A percentile compares a stretch with the other conserved stretches of the same genome.
phyloP scores from a whole-genome alignment of 2,888 invertebrate genomes.

The Plagodis dolabraria region DNA sequence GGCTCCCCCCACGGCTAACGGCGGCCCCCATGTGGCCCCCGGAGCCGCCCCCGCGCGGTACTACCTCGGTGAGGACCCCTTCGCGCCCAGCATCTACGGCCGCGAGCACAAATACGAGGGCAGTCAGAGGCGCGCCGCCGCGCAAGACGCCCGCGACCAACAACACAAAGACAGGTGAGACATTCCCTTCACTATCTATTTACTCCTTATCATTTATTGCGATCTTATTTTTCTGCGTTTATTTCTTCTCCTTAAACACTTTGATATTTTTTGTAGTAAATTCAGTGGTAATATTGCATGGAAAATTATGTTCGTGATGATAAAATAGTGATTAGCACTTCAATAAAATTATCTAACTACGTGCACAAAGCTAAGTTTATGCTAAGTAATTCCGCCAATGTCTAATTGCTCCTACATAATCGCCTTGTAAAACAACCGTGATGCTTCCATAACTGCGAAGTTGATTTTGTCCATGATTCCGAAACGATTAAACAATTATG shows the following conservation, averaged over 20 bases:
- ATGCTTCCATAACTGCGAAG: constrained; percentile 18
- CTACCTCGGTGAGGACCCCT: constrained; percentile 94
- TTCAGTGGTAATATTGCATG: too few species aligned
- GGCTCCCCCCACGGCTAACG: constrained; percentile 71
- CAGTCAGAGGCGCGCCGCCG: constrained; percentile 80
- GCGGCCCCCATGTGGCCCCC: constrained; percentile 70
- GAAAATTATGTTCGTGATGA: too few species aligned
- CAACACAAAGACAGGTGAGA: constrained; percentile 75
- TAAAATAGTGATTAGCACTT: too few species aligned
- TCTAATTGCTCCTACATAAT: constrained; percentile 15
- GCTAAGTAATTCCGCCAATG: constrained; percentile 6
- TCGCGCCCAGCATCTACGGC: constrained; percentile 92
- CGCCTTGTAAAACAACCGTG: constrained; percentile 21
- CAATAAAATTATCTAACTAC: too few species aligned
- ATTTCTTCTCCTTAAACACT: too few species aligned
- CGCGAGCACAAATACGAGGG: constrained; percentile 93
- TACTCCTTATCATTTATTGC: too few species aligned
- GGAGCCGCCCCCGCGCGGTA: constrained; percentile 88
- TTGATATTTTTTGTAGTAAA: too few species aligned
- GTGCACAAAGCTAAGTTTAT: constrained; percentile 7
- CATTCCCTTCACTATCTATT: too few species aligned
- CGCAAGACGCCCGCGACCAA: constrained; percentile 71
- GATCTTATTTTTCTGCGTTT: too few species aligned
- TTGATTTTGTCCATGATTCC: constrained; percentile 33
- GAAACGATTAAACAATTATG: constrained; percentile 37